Conservation (phyloP, 2,888 invertebrate species). For the Petrolisthes cinctipes region DNA sequence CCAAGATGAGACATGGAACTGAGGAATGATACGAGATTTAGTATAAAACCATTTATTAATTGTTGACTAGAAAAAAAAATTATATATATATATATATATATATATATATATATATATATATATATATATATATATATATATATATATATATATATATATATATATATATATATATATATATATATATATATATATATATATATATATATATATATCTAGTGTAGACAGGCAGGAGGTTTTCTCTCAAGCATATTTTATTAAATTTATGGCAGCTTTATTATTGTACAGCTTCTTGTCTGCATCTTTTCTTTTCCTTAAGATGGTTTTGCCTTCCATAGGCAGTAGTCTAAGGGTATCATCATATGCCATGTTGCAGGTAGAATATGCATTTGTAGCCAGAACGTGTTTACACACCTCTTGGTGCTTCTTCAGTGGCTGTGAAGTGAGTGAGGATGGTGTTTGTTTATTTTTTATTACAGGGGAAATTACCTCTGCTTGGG, state of each 20-base stretch:
- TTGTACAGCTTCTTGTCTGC: too few relatives aligned
- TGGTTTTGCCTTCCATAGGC: too few relatives aligned
- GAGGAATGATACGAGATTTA: neutral
- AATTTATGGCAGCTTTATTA: too few relatives aligned
- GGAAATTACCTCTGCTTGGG: too few relatives aligned
- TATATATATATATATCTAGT: too few relatives aligned
- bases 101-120: conserved; percentile 42
- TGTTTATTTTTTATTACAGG: too few relatives aligned
- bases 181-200: conserved; percentile 41
- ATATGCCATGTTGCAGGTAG: neutral
- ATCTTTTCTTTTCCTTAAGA: too few relatives aligned
- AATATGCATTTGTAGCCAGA: too few relatives aligned
- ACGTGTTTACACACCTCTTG: neutral
- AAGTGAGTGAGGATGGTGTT: neutral
- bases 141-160: conserved; percentile 41
- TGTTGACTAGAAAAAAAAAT: neutral
- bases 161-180: conserved; percentile 42
- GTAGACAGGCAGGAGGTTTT: too few relatives aligned
- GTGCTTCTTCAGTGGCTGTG: too few relatives aligned
- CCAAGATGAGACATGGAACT: neutral
- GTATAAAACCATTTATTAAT: neutral
- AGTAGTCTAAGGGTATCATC: too few relatives aligned
- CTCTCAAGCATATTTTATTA: too few relatives aligned
- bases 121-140: conserved; percentile 42
- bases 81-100: conserved; percentile 28